phyloP scores from a whole-genome alignment of 2,113 vertebrate genomes.

The Trogon surrucura region DNA sequence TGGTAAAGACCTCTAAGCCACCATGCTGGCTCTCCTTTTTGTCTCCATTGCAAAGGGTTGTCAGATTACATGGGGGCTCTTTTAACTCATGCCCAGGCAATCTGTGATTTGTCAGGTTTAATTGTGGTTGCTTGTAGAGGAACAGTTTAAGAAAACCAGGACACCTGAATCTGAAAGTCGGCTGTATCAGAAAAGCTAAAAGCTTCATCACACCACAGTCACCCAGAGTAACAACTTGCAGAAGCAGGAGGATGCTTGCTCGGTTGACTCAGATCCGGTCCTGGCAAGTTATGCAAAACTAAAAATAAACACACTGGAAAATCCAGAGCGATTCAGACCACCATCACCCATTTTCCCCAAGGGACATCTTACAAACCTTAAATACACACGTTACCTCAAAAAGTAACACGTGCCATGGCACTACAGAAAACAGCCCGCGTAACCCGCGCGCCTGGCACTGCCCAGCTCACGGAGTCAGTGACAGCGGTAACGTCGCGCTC shows the following conservation, averaged over 20 bases:
- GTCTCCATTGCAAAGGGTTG: neutral
- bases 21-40: neutral
- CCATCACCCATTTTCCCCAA: neutral
- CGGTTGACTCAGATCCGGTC: neutral
- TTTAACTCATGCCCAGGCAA: neutral
- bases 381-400: neutral
- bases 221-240: neutral
- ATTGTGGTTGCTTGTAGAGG: neutral
- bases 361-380: neutral
- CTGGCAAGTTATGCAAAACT: neutral
- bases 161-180: neutral
- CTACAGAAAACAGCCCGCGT: neutral
- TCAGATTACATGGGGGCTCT: neutral
- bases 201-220: neutral
- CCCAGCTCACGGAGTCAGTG: neutral
- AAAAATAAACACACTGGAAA: neutral
- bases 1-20: neutral
- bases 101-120: neutral
- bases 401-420: neutral
- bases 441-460: neutral
- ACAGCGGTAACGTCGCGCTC: accelerated
- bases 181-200: neutral
- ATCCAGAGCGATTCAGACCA: neutral
- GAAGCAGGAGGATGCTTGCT: neutral
- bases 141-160: neutral